Evolutionary conservation across 2,113 vertebrate species (phyloP).

Genomic region (Colaptes auratus): DNA sequence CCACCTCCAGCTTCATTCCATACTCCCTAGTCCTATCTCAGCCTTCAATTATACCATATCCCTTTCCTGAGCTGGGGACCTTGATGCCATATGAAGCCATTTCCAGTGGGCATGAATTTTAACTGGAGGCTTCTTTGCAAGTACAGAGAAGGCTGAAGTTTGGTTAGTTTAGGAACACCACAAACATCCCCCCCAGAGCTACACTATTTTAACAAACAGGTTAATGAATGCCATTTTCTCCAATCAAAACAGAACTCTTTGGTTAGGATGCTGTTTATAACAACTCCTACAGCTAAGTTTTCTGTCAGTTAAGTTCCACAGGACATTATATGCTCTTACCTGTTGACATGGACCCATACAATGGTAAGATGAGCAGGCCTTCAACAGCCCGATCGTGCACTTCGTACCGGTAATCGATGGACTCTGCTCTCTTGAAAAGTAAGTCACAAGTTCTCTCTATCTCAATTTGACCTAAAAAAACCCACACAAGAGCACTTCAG

Average conservation of each 20-base stretch:
- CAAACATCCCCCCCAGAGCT: rapidly evolving
- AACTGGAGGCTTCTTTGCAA: not conserved
- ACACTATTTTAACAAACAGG: rapidly evolving
- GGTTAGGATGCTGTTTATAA: rapidly evolving
- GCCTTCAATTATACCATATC: not conserved
- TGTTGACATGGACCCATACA: slow-evolving; percentile 97
- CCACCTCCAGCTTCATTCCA: no score
- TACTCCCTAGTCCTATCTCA: no score
- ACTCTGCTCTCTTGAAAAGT: slow-evolving; percentile 90
- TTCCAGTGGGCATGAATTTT: not conserved
- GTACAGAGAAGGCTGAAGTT: not conserved
- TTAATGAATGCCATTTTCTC: not conserved
- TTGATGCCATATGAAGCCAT: not conserved
- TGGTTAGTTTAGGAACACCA: not conserved
- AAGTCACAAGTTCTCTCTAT: slow-evolving; percentile 93
- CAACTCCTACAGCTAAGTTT: rapidly evolving
- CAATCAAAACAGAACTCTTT: not conserved
- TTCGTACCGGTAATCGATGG: slow-evolving; percentile 91
- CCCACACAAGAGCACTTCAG: not conserved
- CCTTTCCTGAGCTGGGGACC: not conserved
- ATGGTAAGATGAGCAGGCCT: slow-evolving; percentile 90
- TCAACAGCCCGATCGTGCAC: slow-evolving; percentile 87
- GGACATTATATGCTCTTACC: slow-evolving; percentile 73
- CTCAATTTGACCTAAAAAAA: slow-evolving; percentile 87
- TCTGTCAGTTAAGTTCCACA: not conserved